These are phyloP conservation scores for Cantharis rufa DNA, from an alignment of 2,888 invertebrate genomes.

Conservation along the genomic window DNA sequence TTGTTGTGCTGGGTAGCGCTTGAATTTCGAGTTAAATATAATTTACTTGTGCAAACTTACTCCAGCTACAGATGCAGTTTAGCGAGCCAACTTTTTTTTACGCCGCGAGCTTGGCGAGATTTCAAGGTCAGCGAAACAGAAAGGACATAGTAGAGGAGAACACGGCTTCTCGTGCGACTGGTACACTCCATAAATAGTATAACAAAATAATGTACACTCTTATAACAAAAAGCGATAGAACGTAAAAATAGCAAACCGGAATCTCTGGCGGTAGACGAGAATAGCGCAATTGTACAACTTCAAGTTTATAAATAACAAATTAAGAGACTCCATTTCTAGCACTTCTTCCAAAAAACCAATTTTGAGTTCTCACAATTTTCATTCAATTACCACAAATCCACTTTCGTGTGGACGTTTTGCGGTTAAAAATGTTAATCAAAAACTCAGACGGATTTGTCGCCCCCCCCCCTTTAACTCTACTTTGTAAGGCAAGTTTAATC, in stretches of 20 bases:
- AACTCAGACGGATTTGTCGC: not conserved
- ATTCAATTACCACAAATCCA: not conserved
- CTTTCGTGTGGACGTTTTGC: not conserved
- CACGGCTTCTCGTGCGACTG: slow-evolving; percentile 31
- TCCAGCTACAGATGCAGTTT: slow-evolving; percentile 28
- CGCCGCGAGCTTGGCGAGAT: slow-evolving; percentile 32
- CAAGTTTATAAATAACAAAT: not conserved
- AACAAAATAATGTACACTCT: slow-evolving; percentile 22
- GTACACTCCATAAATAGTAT: slow-evolving; percentile 28
- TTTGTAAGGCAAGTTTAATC: not conserved
- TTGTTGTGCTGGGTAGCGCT: not conserved
- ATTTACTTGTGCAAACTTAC: slow-evolving; percentile 15
- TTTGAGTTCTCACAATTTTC: not conserved
- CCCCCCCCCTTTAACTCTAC: not conserved
- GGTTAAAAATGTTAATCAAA: not conserved
- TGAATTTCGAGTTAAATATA: not conserved
- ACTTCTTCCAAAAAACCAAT: not conserved
- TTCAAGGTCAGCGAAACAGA: slow-evolving; percentile 35
- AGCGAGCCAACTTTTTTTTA: slow-evolving; percentile 31
- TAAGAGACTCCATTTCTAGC: not conserved
- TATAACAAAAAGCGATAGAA: slow-evolving; percentile 8
- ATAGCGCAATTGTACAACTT: not conserved
- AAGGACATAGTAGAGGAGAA: slow-evolving; percentile 31
- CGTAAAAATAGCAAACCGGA: slow-evolving; percentile 3
- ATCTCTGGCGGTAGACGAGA: not conserved